phyloP scores from a whole-genome alignment of 1,140 invertebrate genomes.

The Alviniconcha marisindica region DNA sequence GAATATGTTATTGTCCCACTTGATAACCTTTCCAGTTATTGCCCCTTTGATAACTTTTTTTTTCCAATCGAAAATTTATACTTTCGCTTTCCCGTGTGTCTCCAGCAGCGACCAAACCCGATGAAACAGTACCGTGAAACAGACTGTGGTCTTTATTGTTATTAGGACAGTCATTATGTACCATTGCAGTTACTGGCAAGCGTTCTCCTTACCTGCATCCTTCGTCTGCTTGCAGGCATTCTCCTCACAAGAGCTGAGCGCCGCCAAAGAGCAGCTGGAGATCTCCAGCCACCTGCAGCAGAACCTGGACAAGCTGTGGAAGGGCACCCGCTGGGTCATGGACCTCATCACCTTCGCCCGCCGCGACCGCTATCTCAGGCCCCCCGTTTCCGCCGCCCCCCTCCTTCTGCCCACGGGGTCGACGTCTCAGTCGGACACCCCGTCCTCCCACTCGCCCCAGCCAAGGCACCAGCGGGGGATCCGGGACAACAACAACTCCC shows the following conservation, averaged over 20 bases:
- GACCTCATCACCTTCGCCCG: slow-evolving; percentile 92
- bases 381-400: slow-evolving; percentile 29
- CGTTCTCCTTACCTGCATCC: too few relatives aligned
- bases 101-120: too few relatives aligned
- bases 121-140: too few relatives aligned
- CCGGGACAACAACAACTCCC: slow-evolving; percentile 60
- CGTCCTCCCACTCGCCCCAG: slow-evolving; percentile 3
- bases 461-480: neutral
- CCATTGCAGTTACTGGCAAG: too few relatives aligned
- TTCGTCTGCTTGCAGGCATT: slow-evolving; percentile 82
- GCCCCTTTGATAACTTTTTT: too few relatives aligned
- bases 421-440: slow-evolving; percentile 39
- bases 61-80: too few relatives aligned
- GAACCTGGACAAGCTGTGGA: slow-evolving; percentile 84
- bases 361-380: slow-evolving; percentile 29
- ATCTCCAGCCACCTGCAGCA: slow-evolving; percentile 79
- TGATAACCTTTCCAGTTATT: too few relatives aligned
- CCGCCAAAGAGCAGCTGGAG: slow-evolving; percentile 88
- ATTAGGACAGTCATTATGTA: too few relatives aligned
- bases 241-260: slow-evolving; percentile 89
- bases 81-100: too few relatives aligned
- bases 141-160: too few relatives aligned
- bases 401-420: slow-evolving; percentile 82
- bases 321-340: slow-evolving; percentile 94
- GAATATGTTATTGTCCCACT: too few relatives aligned